Percentiles rank a stretch among this genome's conserved stretches.
Conservation (phyloP, 2,888 invertebrate species). For the Chironomus tentans region DNA sequence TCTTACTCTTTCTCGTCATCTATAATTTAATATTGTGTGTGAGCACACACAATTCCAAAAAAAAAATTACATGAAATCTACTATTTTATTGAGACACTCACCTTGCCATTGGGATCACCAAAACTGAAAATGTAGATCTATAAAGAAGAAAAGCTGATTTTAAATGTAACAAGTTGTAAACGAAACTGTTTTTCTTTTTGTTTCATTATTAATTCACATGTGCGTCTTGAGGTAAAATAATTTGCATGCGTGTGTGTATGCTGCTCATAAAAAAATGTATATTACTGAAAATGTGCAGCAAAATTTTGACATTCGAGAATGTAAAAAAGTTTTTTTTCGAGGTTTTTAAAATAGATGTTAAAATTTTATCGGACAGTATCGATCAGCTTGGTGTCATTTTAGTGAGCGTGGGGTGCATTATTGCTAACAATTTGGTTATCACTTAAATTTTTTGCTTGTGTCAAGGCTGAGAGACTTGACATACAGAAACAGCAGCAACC, state of each 20-base stretch:
- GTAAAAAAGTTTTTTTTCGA: background rate
- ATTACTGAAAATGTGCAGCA: background rate
- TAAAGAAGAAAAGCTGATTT: background rate
- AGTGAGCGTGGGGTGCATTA: too few species aligned
- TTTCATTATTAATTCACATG: background rate
- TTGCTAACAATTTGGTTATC: too few species aligned
- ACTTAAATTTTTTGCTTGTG: too few species aligned
- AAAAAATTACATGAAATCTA: background rate
- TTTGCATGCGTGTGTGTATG: background rate
- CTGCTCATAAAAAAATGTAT: background rate
- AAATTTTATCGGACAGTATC: too few species aligned
- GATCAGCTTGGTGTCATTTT: too few species aligned
- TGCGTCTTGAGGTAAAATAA: background rate
- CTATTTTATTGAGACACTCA: conserved; percentile 5
- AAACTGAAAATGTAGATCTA: background rate
- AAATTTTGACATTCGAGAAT: background rate
- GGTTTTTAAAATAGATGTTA: background rate
- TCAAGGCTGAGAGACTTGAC: too few species aligned
- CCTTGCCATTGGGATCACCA: conserved; percentile 7
- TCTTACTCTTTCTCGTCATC: too few species aligned
- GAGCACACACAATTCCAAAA: background rate
- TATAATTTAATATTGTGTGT: background rate
- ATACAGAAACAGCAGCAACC: too few species aligned
- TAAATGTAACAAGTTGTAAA: conserved; percentile 9
- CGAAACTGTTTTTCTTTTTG: background rate